phyloP scores from a whole-genome alignment of 2,888 invertebrate genomes.

The Cerceris ruficornis region DNA sequence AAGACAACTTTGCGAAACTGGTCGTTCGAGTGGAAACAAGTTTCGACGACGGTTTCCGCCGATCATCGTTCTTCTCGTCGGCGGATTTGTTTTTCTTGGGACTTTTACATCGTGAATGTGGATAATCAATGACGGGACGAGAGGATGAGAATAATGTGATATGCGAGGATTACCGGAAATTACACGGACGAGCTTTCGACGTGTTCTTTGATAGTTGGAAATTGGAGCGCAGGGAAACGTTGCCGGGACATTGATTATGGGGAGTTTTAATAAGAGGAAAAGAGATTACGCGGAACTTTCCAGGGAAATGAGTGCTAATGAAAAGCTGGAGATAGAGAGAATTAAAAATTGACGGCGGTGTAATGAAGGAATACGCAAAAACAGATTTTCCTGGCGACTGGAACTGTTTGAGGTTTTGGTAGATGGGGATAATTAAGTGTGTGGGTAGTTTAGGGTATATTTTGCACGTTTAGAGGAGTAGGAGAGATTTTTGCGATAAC shows the following conservation, averaged over 20 bases:
- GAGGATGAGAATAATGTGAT: background rate
- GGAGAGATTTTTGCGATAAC: no score
- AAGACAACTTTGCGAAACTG: constrained; percentile 1
- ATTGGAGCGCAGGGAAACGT: no score
- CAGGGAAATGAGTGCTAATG: background rate
- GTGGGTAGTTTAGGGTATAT: no score
- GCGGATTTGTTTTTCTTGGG: background rate
- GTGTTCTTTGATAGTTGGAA: background rate
- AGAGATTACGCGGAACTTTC: no score
- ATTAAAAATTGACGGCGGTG: background rate
- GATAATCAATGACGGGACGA: background rate
- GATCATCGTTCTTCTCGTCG: constrained; percentile 4
- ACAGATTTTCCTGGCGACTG: background rate
- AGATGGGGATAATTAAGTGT: background rate
- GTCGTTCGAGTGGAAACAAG: background rate
- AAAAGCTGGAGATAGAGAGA: background rate
- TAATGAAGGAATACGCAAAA: background rate
- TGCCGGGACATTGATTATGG: no score
- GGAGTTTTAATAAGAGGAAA: no score
- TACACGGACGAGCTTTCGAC: background rate
- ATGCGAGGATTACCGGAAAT: background rate
- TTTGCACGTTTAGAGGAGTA: no score
- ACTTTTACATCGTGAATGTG: background rate
- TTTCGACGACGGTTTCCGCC: background rate
- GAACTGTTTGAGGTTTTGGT: no score